Conservation (phyloP, 2,113 vertebrate genomes). For the Planiliza haematocheilus region DNA sequence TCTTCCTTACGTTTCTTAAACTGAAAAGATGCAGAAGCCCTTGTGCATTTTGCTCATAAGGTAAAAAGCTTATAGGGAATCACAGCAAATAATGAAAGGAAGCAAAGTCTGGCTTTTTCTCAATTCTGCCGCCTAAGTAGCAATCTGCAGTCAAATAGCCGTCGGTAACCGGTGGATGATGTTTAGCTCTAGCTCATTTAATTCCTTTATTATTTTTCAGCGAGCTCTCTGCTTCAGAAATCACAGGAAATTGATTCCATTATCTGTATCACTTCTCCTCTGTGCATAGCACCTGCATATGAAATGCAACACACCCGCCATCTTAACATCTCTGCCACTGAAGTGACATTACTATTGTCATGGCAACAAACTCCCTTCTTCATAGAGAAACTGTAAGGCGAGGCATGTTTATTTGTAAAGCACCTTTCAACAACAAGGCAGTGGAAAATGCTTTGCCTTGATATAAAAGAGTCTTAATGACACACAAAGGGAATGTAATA, state of each 20-base stretch:
- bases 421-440: constrained; percentile 3
- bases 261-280: constrained; percentile 76
- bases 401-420: constrained; percentile 17
- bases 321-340: constrained; percentile 74
- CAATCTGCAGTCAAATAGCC: constrained; percentile 68
- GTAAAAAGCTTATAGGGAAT: constrained; percentile 35
- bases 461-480: constrained; percentile 8
- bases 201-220: constrained; percentile 75
- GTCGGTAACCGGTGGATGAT: constrained; percentile 59
- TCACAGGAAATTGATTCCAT: constrained; percentile 83
- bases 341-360: constrained; percentile 83
- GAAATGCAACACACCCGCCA: constrained; percentile 73
- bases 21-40: neutral
- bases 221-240: constrained; percentile 74
- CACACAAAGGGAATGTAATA: neutral
- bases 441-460: constrained; percentile 6
- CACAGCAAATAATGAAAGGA: constrained; percentile 39
- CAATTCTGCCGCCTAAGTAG: constrained; percentile 45
- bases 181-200: constrained; percentile 75
- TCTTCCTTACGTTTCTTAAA: neutral
- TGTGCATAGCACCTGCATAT: constrained; percentile 75
- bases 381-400: constrained; percentile 47
- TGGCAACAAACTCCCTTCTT: constrained; percentile 79
- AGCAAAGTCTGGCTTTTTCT: constrained; percentile 42
- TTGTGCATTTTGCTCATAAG: neutral